Evolutionary conservation across 2,113 vertebrate species (phyloP), one percentile per base, ranked within the genome.

Genomic region (Myocastor coypus): DNA sequence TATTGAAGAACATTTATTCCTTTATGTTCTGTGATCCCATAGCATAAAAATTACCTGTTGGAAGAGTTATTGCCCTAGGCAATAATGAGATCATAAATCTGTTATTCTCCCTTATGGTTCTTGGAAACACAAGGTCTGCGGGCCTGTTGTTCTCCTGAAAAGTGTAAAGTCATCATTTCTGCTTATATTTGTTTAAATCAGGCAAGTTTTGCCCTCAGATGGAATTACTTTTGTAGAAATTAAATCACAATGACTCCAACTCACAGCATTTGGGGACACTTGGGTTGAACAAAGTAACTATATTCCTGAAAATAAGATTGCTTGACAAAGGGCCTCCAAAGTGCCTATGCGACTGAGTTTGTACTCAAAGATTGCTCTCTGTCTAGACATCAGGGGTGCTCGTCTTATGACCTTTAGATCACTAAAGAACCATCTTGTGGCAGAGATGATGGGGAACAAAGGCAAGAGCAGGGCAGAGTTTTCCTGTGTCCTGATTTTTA

Each of bases 61-160:
- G 96, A 97, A 97, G 97, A 97, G 59, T 97, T 98, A 97, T 94
- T 98, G 89, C 87, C 96, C 95, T 66, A 86, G 92, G 96, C 97
- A 81, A 87, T 97, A 98, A 98, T 94, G 92, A 98, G 92, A 97
- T 61, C 90, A 97, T 98, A 98, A 98, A 98, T 97, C 95, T 96
- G 50, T 88, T 97, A 98, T 91, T 26, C 78, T 86, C 85, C 92
- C 12, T 64, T 98, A 96, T 97, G 24, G 42, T 97, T 96, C 37
- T 68, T 92, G 52, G 66, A 89, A 52, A 94, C 55, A 68, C 71
- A 93, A 63, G 40, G 93, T 69, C 66, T 90, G 77, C 97, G 95
- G 73, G 83, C 20, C 91, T 89, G 85, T 57, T 91, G 52, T 91
- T 87, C 63, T 37, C 86, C 59, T 81, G 87, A 95, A 97, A 95